phyloP scores from a whole-genome alignment of 64 coral and sea anemone genomes.

The Porites australiensis region DNA sequence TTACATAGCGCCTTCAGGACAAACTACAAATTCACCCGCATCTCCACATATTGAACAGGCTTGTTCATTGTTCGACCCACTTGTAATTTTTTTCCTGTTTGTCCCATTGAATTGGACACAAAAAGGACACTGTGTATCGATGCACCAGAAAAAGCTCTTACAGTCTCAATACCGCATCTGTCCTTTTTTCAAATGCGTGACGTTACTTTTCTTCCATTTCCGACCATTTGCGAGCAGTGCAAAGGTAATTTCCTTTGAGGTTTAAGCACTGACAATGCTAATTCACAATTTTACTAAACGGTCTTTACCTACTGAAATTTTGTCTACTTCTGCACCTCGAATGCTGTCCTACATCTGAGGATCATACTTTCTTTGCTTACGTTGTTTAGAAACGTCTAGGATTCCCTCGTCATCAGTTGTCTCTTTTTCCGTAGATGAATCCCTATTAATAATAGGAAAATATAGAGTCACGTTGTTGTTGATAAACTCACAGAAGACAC shows the following conservation, averaged over 20 bases:
- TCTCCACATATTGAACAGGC: slow-evolving; percentile 33
- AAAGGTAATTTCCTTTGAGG: background rate
- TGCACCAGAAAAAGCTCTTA: slow-evolving; percentile 8
- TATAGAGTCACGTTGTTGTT: background rate
- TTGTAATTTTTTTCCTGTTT: slow-evolving; percentile 4
- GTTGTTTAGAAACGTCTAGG: background rate
- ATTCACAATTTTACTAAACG: background rate
- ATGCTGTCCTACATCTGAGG: background rate
- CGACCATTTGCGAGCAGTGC: slow-evolving; percentile 23
- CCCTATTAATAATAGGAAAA: background rate
- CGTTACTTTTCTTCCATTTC: slow-evolving; percentile 49
- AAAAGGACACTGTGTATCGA: slow-evolving; percentile 27
- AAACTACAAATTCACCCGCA: slow-evolving; percentile 5
- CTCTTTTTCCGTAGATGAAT: background rate
- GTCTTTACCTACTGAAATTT: slow-evolving; percentile 20
- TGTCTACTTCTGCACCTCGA: background rate
- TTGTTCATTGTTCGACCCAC: background rate
- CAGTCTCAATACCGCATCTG: slow-evolving; percentile 29
- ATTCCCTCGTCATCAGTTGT: slow-evolving; percentile 10
- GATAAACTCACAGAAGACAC: background rate
- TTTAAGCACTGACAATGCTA: background rate
- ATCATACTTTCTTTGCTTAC: background rate
- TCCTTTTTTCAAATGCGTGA: slow-evolving; percentile 34
- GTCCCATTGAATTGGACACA: slow-evolving; percentile 29
- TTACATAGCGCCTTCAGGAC: slow-evolving; percentile 16